Evolutionary conservation across 2,888 invertebrate species (phyloP).

Genomic region (Spilosoma lubricipeda): DNA sequence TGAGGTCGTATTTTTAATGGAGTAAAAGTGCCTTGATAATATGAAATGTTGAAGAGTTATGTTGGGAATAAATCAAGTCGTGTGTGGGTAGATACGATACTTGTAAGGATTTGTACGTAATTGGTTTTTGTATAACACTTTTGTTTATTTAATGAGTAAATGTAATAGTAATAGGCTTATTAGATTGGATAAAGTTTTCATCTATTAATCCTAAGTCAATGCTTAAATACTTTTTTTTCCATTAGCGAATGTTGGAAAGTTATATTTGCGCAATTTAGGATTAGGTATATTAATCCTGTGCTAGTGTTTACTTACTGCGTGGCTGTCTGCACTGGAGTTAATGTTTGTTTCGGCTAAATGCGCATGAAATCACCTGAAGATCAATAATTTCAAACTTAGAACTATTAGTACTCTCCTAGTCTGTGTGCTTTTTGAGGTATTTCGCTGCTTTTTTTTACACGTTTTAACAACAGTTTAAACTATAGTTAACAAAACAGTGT

Average conservation of each 20-base stretch:
- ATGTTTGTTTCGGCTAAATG: too few relatives aligned
- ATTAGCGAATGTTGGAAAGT: too few relatives aligned
- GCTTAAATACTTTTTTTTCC: too few relatives aligned
- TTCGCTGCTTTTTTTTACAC: background rate
- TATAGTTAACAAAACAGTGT: slow-evolving; percentile 22
- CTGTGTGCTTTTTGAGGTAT: background rate
- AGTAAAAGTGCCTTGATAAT: slow-evolving; percentile 33
- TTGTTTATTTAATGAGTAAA: background rate
- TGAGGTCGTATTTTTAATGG: slow-evolving; percentile 27
- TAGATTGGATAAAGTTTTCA: too few relatives aligned
- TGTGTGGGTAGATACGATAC: slow-evolving; percentile 12
- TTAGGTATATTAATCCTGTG: too few relatives aligned
- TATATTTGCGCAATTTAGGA: background rate
- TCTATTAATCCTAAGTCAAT: too few relatives aligned
- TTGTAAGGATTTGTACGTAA: slow-evolving; percentile 4
- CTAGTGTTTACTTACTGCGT: too few relatives aligned
- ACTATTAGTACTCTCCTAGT: background rate
- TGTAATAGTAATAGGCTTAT: background rate
- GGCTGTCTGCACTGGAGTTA: too few relatives aligned
- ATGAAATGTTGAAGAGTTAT: slow-evolving; percentile 9
- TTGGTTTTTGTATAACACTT: slow-evolving; percentile 4
- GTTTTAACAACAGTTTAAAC: slow-evolving; percentile 17
- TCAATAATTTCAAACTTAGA: too few relatives aligned
- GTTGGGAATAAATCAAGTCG: slow-evolving; percentile 2
- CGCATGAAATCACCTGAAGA: too few relatives aligned